Evolutionary conservation across 2,113 vertebrate species (phyloP).

Genomic region (Tretioscincus oriximinensis): DNA sequence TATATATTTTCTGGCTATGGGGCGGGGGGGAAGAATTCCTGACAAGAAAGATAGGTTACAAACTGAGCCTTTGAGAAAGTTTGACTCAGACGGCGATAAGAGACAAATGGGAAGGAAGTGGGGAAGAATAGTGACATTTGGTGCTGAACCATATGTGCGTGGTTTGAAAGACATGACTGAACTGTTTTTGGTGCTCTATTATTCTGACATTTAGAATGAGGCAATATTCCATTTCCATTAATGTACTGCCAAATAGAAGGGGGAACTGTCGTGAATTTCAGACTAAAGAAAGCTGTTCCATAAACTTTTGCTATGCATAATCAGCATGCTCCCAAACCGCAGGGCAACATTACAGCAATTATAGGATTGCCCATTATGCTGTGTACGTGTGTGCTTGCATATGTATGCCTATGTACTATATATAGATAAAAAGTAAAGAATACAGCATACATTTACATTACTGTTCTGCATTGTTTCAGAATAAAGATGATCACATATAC

Average conservation of each 20-base stretch:
- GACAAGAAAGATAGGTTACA: slow-evolving; percentile 52
- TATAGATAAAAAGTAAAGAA: not conserved
- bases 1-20: not conserved
- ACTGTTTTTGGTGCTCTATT: slow-evolving; percentile 85
- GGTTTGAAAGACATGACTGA: slow-evolving; percentile 86
- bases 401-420: not conserved
- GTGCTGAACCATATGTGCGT: slow-evolving; percentile 85
- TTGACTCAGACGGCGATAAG: slow-evolving; percentile 69
- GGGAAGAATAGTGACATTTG: slow-evolving; percentile 81
- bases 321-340: slow-evolving; percentile 72
- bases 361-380: slow-evolving; percentile 38
- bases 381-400: not conserved
- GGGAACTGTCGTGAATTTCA: slow-evolving; percentile 81
- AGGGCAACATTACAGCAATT: slow-evolving; percentile 38
- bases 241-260: slow-evolving; percentile 82
- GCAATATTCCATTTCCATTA: slow-evolving; percentile 86
- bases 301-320: slow-evolving; percentile 75
- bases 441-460: slow-evolving; percentile 27
- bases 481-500: not conserved
- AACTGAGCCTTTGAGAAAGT: slow-evolving; percentile 49
- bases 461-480: not conserved
- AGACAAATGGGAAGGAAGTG: slow-evolving; percentile 68
- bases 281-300: slow-evolving; percentile 86
- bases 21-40: not conserved
- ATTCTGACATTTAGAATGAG: slow-evolving; percentile 86